These are phyloP conservation scores for Astreopora myriophthalma DNA, from an alignment of 64 coral and sea anemone genomes.

Conservation along the genomic window DNA sequence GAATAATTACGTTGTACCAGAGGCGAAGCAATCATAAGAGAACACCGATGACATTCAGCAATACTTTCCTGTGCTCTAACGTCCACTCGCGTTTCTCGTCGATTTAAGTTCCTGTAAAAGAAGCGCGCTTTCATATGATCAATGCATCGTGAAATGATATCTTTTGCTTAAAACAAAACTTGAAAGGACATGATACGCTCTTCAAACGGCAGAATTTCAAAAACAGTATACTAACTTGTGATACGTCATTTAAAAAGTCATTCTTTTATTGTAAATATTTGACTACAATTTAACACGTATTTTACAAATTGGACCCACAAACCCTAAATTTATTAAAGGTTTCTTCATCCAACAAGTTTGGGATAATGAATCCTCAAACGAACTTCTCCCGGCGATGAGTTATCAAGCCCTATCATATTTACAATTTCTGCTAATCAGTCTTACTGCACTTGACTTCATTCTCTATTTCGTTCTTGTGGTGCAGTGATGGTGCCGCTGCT, in stretches of 20 bases:
- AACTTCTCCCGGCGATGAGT: background rate
- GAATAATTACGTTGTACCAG: constrained; percentile 48
- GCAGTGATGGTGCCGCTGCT: background rate
- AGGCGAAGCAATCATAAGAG: constrained; percentile 42
- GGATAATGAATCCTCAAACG: constrained; percentile 4
- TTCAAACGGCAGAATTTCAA: constrained; percentile 15
- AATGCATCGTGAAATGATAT: constrained; percentile 6
- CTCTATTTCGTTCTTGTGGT: background rate
- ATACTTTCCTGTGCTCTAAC: background rate
- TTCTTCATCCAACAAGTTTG: background rate
- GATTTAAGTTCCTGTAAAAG: background rate
- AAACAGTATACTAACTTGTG: background rate
- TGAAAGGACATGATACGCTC: background rate
- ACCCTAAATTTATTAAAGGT: background rate
- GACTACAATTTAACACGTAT: constrained; percentile 48
- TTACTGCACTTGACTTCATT: background rate
- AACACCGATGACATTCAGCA: constrained; percentile 6
- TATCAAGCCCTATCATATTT: background rate
- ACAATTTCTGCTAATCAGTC: background rate
- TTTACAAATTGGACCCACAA: constrained; percentile 40
- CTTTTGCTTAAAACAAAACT: constrained; percentile 16
- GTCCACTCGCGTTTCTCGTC: background rate
- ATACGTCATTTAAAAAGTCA: constrained; percentile 19
- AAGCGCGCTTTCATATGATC: background rate
- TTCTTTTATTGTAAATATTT: constrained; percentile 63